Conservation (phyloP, 2,888 invertebrate species). For the Agriopis leucophaearia region DNA sequence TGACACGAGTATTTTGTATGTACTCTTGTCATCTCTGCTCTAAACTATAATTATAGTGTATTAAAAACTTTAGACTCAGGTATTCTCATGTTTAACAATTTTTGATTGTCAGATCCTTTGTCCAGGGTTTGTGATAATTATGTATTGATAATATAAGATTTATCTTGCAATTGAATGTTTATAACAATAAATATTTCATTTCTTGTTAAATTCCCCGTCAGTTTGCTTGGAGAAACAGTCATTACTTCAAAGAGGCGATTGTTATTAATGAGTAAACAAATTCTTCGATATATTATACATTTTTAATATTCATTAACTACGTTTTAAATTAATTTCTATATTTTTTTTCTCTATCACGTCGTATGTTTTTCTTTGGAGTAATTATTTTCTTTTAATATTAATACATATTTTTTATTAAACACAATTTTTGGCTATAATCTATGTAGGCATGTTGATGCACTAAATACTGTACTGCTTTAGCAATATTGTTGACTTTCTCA, state of each 20-base stretch:
- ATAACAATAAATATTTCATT: conserved; percentile 75
- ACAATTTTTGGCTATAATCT: conserved; percentile 62
- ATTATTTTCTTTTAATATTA: conserved; percentile 50
- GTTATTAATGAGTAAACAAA: conserved; percentile 92
- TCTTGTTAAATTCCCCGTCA: conserved; percentile 80
- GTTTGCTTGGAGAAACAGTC: conserved; percentile 98
- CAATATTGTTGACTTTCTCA: conserved; percentile 23
- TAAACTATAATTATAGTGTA: neutral
- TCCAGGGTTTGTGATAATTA: neutral
- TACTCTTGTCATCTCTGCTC: neutral
- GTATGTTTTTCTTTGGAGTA: conserved; percentile 57
- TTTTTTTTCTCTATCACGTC: conserved; percentile 64
- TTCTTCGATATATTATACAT: conserved; percentile 83
- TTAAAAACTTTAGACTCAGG: neutral
- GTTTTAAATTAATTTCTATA: conserved; percentile 74
- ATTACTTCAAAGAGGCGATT: conserved; percentile 98
- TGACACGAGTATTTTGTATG: neutral
- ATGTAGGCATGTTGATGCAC: conserved; percentile 79
- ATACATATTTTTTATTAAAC: conserved; percentile 46
- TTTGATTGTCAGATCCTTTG: neutral
- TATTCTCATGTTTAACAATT: neutral
- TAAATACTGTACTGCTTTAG: conserved; percentile 63
- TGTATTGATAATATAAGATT: conserved; percentile 42
- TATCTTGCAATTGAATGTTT: conserved; percentile 42
- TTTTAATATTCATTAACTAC: conserved; percentile 78